phyloP scores from a whole-genome alignment of 2,888 invertebrate species.

The Tachina fera region DNA sequence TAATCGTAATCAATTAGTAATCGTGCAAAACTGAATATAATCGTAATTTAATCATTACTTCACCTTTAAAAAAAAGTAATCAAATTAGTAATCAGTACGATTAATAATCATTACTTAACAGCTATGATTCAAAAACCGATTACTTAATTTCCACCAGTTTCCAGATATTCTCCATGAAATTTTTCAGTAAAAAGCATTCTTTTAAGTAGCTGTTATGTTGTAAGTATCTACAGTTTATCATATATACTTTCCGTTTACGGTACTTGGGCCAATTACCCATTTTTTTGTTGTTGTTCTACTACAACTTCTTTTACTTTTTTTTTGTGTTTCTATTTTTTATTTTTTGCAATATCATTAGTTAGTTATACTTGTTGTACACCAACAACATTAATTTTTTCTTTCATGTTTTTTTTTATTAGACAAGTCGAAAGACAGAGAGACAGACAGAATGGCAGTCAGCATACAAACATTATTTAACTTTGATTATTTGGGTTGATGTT shows the following conservation, averaged over 20 bases:
- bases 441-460: conserved; percentile 33
- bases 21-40: too few relatives aligned
- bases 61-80: too few relatives aligned
- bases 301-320: conserved; percentile 45
- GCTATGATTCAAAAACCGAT: too few relatives aligned
- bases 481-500: conserved; percentile 68
- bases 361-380: conserved; percentile 60
- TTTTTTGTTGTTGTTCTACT: conserved; percentile 69
- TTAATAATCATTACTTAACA: too few relatives aligned
- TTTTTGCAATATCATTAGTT: conserved; percentile 66
- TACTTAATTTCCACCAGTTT: too few relatives aligned
- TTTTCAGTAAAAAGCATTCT: conserved; percentile 1
- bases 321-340: neutral
- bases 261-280: conserved; percentile 77
- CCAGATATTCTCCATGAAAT: neutral
- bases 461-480: conserved; percentile 64
- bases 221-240: conserved; percentile 59
- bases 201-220: conserved; percentile 35
- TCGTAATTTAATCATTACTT: too few relatives aligned
- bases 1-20: too few relatives aligned
- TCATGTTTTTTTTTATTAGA: conserved; percentile 43
- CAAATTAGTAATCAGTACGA: too few relatives aligned
- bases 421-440: conserved; percentile 31
- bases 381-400: conserved; percentile 33
- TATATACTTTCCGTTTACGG: conserved; percentile 72